Evolutionary conservation across 2,888 invertebrate species (phyloP).

Genomic region (Lasius fuliginosus): DNA sequence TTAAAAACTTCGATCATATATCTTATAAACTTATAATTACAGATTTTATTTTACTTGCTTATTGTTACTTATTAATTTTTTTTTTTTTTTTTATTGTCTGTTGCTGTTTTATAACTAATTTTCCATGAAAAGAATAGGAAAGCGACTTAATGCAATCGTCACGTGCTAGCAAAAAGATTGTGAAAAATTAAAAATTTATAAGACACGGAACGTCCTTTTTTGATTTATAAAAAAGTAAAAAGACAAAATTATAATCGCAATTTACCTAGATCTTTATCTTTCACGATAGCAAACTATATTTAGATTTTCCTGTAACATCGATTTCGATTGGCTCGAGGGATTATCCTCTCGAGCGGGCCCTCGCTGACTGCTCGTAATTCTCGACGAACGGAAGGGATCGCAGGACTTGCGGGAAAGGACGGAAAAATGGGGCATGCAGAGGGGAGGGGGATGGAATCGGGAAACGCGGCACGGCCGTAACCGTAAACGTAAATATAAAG

Average conservation of each 20-base stretch:
- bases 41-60: background rate
- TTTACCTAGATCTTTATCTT: background rate
- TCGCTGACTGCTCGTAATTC: slow-evolving; percentile 44
- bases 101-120: background rate
- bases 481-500: slow-evolving; percentile 82
- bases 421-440: slow-evolving; percentile 58
- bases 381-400: slow-evolving; percentile 16
- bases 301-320: slow-evolving; percentile 14
- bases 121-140: background rate
- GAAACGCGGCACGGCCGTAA: slow-evolving; percentile 67
- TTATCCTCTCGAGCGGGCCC: slow-evolving; percentile 18
- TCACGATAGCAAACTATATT: background rate
- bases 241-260: no score
- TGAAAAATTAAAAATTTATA: background rate
- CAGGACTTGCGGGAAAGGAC: background rate
- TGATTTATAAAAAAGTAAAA: background rate
- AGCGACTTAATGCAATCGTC: background rate
- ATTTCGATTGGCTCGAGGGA: background rate
- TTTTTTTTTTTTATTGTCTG: background rate
- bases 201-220: background rate
- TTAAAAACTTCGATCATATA: slow-evolving; percentile 6
- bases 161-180: background rate
- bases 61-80: background rate
- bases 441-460: slow-evolving; percentile 18
- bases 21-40: slow-evolving; percentile 1